Base-by-base conservation (phyloP, 2,797 vertebrate genomes). In the Dendrocincla tyrannina region DNA sequence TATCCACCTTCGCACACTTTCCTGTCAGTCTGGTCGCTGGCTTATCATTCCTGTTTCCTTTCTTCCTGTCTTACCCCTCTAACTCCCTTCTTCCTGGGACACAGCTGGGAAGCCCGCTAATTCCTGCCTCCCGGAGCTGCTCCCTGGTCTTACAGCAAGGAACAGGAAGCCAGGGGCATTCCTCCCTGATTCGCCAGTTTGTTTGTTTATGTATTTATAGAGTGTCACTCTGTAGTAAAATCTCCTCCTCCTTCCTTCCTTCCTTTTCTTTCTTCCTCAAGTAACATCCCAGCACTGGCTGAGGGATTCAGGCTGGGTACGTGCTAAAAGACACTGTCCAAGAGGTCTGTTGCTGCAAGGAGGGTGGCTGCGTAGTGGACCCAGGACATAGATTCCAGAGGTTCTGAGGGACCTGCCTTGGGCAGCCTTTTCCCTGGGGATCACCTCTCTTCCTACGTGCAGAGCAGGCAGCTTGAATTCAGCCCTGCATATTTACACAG, bases 151-250 rank as follows among this genome's bases (percentile, higher is more conserved):
- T 69, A 39, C 37, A 91, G 52, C 28, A 68, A 77, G 59, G 59
- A 86, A 64, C 83, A 88, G 91, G 89, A 93, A 83, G 46, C 47
- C 33, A 30, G 32, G 52, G 78, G 41, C 86, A 85, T 88, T 86
- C 50, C 75, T 88, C 25, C 52, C 74, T 62, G 47, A 52, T 94
- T 76, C 86, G 18, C 35, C 17, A 37, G 33, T 88, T 85, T 83
- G 56, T 82, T 88, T 93, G 58, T 95, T 93, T 81, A 58, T 89
- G 5, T 89, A 79, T 90, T 82, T 90, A 76, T 80, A 84, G 62
- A 85, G 30, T 74, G 67, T 60, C 52, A 78, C n/a, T 46, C 37
- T 69, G 17, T 37, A 77, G 66, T 56, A 69, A 60, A 84, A 67
- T 53, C 30, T 64, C 60, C 39, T 66, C 39, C 52, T 50, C 66